Evolutionary conservation across 2,113 vertebrate genomes (phyloP), one percentile per base, ranked within the genome.

Genomic region (Bubalus kerabau): DNA sequence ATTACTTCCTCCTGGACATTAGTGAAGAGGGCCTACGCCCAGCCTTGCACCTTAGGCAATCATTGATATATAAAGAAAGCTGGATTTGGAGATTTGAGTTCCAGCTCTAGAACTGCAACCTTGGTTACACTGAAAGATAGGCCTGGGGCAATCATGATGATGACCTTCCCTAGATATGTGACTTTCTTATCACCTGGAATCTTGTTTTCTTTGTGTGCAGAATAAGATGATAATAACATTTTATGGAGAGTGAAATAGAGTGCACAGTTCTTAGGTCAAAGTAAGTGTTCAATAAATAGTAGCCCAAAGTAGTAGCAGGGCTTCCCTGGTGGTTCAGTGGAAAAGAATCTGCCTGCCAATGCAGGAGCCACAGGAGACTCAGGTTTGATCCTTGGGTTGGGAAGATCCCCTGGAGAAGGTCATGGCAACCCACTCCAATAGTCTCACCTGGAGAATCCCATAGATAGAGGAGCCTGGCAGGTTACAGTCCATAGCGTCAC

Each of bases 201-300:
- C 10, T 76, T 43, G 14, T 12, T 92, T 82, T 91, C 43, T 14
- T 90, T 11, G n/a, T 60, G 71, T 96, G n/a, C 30, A 74, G 71
- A 94, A 52, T 7, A 62, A 32, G 46, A 54, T 54, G 90, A 19
- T 43, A 26, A 64, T 57, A 71, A 32, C 17, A 43, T 60, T 71
- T 84, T 10, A 13, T 1, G 12, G 43, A 40, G 28, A 30, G 57
- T 15, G 46, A 90, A 64, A 54, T 26, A 50, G 48, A 43, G 50
- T 71, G 9, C 3, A 40, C 40, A 26, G 36, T 56, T 8, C 14
- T 46, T 92, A 46, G 54, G 19, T 84, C 71, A 78, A 6, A 43
- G 46, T 9, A 64, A 82, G 19, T 50, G 6, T 12, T 78, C 36
- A 60, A 14, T 50, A 57, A 56, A 62, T 6, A 71, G 11, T 13